Evolutionary conservation across 2,113 vertebrate species (phyloP), one percentile per base, ranked within the genome.

Genomic region (Siniperca knerii): DNA sequence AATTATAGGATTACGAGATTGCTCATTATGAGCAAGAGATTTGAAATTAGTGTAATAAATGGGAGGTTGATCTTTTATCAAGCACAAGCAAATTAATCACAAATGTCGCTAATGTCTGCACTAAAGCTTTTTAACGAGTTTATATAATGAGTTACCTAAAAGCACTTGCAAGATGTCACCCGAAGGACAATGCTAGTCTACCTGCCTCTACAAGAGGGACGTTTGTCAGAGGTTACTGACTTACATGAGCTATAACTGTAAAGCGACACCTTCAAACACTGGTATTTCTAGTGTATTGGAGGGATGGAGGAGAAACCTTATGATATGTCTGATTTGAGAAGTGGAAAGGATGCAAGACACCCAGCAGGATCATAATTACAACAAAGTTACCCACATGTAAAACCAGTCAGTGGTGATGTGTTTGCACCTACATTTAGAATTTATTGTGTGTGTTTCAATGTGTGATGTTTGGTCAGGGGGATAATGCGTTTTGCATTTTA

Each of bases 161-260:
- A 85, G 18, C 13, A 37, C 21, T 64, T 42, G 16, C 25, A 77
- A 81, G 48, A 67, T 84, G 58, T 83, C 66, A 77, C 54, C 37
- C 78, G 58, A 85, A 82, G 76, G 64, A 78, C 67, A 68, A 48
- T 93, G 93, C 62, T 89, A 67, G 79, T 91, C 85, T 83, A 33
- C 15, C n/a, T 57, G 40, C 87, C 82, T 88, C 95, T 89, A 95
- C 94, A 89, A 94, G 94, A 93, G 94, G 95, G 94, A 92, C 90
- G 89, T 88, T 77, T 42, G 62, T 80, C 65, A 88, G 75, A 75
- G 66, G 60, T 25, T 42, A 18, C 52, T 70, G 40, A 60, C 40
- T 77, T 75, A 9, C 11, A 35, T 25, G 67, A 75, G 57, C 52
- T 33, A 33, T 42, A 46, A 46, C 57, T 42, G 58, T 55, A 8